Base-by-base conservation (phyloP, 1,140 invertebrate genomes). In the Trachymyrmex cornetzi region DNA sequence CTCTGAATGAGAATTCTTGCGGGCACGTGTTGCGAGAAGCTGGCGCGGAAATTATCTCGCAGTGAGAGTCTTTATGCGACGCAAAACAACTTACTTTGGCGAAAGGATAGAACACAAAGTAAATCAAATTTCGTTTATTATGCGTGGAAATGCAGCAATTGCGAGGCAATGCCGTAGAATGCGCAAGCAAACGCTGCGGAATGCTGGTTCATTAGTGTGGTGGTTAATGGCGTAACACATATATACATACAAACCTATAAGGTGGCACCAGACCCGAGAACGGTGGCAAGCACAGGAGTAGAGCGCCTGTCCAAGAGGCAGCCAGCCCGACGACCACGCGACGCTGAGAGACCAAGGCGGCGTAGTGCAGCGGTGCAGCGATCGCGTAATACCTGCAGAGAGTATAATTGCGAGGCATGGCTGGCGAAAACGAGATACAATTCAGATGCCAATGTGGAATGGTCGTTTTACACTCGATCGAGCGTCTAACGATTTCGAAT, bases 301-400 rank as follows among this genome's bases (percentile, higher is more conserved):
- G 67, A 4, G 95, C 94, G 4, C 95, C 92, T 9, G 94, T 90
- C 96, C 96, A 96, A 14, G 95, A 94, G 38, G 92, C 92, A 9
- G 89, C 93, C 50, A 96, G 88, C 27, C 96, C 96, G 7, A 95
- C 85, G 24, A 93, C 93, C 19, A 96, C 95, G 67, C 95, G 96
- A 85, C 96, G 96, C 0, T 97, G 96, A 67, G 96, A 97, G 0
- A 98, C 97, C 66, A 98, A 95, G 48, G 97, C 96, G 11, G 96
- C 96, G 93, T 98, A 98, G 93, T 98, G 97, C 57, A 98, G 93
- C 2, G 98, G 97, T 2, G 97, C 96, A 2, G 97, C 96, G 63
- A 98, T 98, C 27, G 97, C 97, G 88, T 97, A 97, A 89, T 97
- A 98, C 84, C 95, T 95, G 85, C 69, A 85, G 27, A 86, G 64